Evolutionary conservation across 2,888 invertebrate species (phyloP).

Genomic region (Monoplex corrugatus): DNA sequence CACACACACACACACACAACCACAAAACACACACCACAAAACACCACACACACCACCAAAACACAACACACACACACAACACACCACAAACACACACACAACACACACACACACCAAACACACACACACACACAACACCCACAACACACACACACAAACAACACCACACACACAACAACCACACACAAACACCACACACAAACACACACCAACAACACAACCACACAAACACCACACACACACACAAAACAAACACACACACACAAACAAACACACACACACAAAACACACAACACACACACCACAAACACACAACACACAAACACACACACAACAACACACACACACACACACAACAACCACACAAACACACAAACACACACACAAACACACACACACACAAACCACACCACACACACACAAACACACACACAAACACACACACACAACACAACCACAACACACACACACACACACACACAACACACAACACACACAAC

Average conservation of each 20-base stretch:
- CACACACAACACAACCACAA: background rate
- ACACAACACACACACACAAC: background rate
- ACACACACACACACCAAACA: background rate
- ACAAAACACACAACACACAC: background rate
- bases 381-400: no score
- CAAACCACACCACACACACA: no score
- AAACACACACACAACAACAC: no score
- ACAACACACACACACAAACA: background rate
- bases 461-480: background rate
- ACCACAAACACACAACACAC: background rate
- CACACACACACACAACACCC: background rate
- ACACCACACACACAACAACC: background rate
- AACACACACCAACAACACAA: background rate
- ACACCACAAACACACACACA: background rate
- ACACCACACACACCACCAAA: background rate
- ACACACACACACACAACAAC: no score
- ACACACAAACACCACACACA: background rate
- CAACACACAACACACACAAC: background rate
- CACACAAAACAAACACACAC: slow-evolving; percentile 3
- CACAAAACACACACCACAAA: background rate
- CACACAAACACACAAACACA: no score
- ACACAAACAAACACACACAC: slow-evolving; percentile 12
- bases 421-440: no score
- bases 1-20: no score
- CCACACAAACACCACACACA: background rate